Percentiles rank a stretch among this genome's conserved stretches.
Evolutionary conservation across 2,797 vertebrate species (phyloP).

Genomic region (Margarornis squamiger): DNA sequence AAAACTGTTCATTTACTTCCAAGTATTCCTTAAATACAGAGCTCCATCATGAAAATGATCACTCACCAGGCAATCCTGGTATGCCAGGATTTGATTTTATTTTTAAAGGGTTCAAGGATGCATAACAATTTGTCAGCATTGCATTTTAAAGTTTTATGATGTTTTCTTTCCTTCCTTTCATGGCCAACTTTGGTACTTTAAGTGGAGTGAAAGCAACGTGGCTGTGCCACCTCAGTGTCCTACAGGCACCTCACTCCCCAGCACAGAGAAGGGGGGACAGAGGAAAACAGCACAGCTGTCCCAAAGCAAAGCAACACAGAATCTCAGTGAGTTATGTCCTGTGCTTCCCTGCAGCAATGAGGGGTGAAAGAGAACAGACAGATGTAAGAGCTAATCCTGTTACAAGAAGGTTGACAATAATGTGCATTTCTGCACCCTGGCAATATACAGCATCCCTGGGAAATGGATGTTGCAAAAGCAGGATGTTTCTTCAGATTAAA

Average conservation of each 20-base stretch:
- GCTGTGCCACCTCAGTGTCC: fast-evolving
- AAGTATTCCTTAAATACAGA: neutral
- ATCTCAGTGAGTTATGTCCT: neutral
- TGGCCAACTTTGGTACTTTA: neutral
- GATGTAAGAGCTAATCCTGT: neutral
- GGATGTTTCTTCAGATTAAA: neutral
- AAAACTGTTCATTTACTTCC: neutral
- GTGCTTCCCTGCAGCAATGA: fast-evolving
- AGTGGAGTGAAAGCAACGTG: neutral
- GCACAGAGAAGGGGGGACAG: neutral
- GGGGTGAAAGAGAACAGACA: neutral
- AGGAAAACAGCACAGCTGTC: neutral
- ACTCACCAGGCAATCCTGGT: neutral
- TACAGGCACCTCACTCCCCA: neutral
- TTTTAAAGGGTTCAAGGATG: neutral
- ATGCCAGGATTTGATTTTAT: neutral
- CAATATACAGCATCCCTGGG: neutral
- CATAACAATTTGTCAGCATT: neutral
- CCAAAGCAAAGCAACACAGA: neutral
- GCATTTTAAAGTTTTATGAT: neutral
- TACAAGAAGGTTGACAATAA: neutral
- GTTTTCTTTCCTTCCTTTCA: neutral
- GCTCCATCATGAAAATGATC: neutral
- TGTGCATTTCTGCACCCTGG: neutral
- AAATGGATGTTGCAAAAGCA: neutral